Base-by-base conservation (phyloP, 2,797 vertebrate species). In the Neosilurus mollespiculum region DNA sequence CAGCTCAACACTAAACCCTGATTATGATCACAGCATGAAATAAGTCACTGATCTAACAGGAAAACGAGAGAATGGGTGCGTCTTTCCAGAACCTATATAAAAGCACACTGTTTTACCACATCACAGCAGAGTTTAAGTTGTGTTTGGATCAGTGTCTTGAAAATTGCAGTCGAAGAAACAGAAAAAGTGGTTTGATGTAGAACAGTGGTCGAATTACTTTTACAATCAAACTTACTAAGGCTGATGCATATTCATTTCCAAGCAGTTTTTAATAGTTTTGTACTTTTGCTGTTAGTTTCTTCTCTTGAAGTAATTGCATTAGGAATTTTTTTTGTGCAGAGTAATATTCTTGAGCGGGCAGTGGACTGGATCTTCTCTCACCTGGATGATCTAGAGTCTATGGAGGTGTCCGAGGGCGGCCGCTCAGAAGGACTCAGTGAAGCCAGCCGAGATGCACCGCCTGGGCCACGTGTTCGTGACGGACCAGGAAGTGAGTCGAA, bases 321-420 rank as follows among this genome's bases (percentile, higher is more conserved):
- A 2, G 5, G 26, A 14, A 34, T 1, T 86, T 56, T 89, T 67
- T 84, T 80, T 85, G 81, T 76, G 72, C 90, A 99, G 98, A 99
- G 93, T 91, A 99, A 99, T 69, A 91, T 95, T 65, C 93, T 99
- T 86, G 97, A 99, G 85, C 94, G 97, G 54, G 98, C 98, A 0
- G 97, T 99, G 78, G 98, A 99, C 91, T 99, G 98, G 98, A 99
- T 99, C 92, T 99, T 99, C 88, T 98, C 97, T 86, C 97, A 99
- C 90, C 95, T 99, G 49, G 98, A 99, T 58, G 97, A 99, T 90
- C 94, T 99, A 24, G 98, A 99, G 22, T 97, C 97, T 83, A 99
- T 99, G 98, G 98, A 99, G 73, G 96, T 98, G 89, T 99, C 98
- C 0, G 98, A 99, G 87, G 97, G 97, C 4, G 97, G 97, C 0